Base-by-base conservation (phyloP, 2,113 vertebrate species). In the Petaurus breviceps region DNA sequence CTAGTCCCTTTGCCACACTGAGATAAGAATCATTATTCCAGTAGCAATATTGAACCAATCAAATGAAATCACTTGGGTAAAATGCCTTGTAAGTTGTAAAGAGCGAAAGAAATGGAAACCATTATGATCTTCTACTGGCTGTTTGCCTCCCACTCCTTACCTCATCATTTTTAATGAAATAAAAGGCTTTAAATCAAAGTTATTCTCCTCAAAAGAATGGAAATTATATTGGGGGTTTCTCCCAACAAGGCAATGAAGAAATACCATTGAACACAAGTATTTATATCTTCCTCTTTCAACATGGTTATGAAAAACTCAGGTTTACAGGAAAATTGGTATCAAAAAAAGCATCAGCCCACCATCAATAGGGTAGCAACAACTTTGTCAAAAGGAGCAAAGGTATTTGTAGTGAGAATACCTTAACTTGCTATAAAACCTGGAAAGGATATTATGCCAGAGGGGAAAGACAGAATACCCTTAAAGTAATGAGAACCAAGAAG, bases 341-440 rank as follows among this genome's bases (percentile, higher is more conserved):
- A 94, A 91, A 91, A 91, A 96, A 96, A 92, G 46, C n/a, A 77
- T 91, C 92, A 90, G 91, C 7, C 94, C 46, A 51, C 93, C 95
- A 53, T 96, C 51, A 93, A 97, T 50, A 84, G n/a, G 19, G 94
- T 92, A 94, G 94, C 97, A 96, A 96, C 91, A 23, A 90, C 37
- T 89, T 91, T 96, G 97, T 92, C 95, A 94, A 94, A 95, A 95
- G 96, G 43, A 98, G 89, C 96, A 92, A 16, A 97, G 95, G 89
- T 52, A 9, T 93, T 97, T 93, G 93, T 94, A 95, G 97, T 95
- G 98, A 96, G 93, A 96, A 37, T 16, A 89, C 92, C 89, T 97
- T 96, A 95, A 95, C 53, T 10, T 93, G 68, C 61, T 89, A 46
- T 84, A 94, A 96, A 93, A 92, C 91, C 57, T 92, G 16, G 51